Percentiles rank a stretch among this genome's conserved stretches.
Conservation (phyloP, 2,888 invertebrate genomes). For the Tiphia femorata region DNA sequence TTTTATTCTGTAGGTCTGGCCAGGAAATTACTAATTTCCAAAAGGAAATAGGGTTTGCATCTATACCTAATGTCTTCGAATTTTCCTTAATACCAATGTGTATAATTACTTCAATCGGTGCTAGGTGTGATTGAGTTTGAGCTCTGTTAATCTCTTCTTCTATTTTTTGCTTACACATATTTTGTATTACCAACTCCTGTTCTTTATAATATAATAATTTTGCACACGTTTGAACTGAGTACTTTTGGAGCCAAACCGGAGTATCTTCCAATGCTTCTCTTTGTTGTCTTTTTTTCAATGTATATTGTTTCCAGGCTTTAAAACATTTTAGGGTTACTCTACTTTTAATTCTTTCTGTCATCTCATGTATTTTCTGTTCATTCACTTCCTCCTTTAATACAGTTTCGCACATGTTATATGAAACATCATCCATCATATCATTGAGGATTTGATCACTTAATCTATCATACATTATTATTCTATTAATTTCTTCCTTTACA, state of each 20-base stretch:
- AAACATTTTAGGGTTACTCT: slow-evolving; percentile 66
- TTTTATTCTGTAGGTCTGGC: slow-evolving; percentile 70
- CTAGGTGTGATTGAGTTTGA: slow-evolving; percentile 12
- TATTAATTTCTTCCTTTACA: slow-evolving; percentile 47
- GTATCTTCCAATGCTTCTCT: slow-evolving; percentile 71
- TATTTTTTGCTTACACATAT: slow-evolving; percentile 15
- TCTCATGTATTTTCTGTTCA: slow-evolving; percentile 62
- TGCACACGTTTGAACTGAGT: slow-evolving; percentile 66
- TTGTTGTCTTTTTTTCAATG: slow-evolving; percentile 67
- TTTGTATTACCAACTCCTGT: slow-evolving; percentile 68
- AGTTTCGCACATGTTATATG: slow-evolving; percentile 56
- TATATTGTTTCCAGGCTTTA: slow-evolving; percentile 69
- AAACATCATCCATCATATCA: slow-evolving; percentile 51
- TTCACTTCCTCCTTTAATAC: slow-evolving; percentile 62
- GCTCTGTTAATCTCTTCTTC: slow-evolving; percentile 5
- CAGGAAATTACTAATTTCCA: slow-evolving; percentile 78
- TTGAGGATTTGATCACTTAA: slow-evolving; percentile 45
- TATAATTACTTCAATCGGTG: slow-evolving; percentile 70
- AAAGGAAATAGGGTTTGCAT: slow-evolving; percentile 68
- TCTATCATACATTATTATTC: slow-evolving; percentile 44
- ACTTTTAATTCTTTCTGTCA: slow-evolving; percentile 63
- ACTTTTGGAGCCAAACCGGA: slow-evolving; percentile 72
- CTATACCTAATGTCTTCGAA: slow-evolving; percentile 66
- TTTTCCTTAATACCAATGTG: slow-evolving; percentile 71
- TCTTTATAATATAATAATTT: slow-evolving; percentile 67